Conservation (phyloP, 2,797 vertebrate species). For the Lateolabrax maculatus region DNA sequence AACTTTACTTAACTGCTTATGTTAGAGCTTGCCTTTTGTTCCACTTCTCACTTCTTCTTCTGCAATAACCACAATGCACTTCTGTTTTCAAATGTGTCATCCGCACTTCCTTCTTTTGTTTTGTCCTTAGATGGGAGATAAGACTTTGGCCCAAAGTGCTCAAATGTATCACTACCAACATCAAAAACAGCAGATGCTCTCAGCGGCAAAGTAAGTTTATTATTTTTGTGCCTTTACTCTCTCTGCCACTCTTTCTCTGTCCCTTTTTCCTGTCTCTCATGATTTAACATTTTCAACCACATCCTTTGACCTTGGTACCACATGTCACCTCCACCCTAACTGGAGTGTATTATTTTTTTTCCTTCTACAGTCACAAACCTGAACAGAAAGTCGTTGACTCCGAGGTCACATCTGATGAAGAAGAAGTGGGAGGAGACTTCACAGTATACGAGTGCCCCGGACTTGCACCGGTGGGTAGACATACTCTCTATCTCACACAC, state of each 20-base stretch:
- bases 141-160: constrained; percentile 91
- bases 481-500: background rate
- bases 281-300: background rate
- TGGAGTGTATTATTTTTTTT: too few relatives aligned
- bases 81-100: background rate
- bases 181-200: constrained; percentile 97
- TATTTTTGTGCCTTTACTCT: background rate
- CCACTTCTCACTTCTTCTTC: constrained; percentile 14
- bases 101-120: constrained; percentile 26
- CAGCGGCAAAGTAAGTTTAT: constrained; percentile 91
- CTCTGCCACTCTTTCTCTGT: background rate
- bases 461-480: constrained; percentile 91
- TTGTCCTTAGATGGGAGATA: constrained; percentile 88
- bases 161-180: constrained; percentile 99
- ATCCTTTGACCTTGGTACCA: constrained; percentile 21
- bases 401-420: constrained; percentile 90
- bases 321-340: too few relatives aligned
- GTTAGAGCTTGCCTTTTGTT: background rate
- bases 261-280: background rate
- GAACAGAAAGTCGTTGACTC: constrained; percentile 88
- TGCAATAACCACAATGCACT: constrained; percentile 3
- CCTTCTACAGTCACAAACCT: constrained; percentile 88
- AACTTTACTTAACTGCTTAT: background rate
- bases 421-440: constrained; percentile 96
- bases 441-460: constrained; percentile 98